Conservation (phyloP, 2,797 vertebrate species). For the Ispidina lecontei region DNA sequence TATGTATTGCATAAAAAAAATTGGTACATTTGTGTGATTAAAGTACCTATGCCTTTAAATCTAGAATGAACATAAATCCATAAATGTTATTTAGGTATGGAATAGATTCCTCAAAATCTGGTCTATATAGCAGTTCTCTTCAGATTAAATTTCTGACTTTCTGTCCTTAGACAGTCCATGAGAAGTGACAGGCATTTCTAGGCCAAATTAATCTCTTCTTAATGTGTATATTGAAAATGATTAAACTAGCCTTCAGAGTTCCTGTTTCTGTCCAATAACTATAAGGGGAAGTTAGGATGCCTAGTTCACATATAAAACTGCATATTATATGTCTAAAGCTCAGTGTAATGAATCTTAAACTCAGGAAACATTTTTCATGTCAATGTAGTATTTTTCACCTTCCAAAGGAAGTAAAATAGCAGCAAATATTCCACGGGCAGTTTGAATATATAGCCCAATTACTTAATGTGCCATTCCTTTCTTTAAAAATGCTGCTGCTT, state of each 20-base stretch:
- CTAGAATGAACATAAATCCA: not conserved
- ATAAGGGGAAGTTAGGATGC: not conserved
- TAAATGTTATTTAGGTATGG: not conserved
- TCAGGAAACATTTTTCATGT: not conserved
- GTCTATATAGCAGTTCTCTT: not conserved
- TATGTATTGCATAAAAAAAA: not conserved
- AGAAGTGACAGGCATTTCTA: not conserved
- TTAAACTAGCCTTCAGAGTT: not conserved
- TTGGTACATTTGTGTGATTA: not conserved
- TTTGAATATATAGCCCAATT: not conserved
- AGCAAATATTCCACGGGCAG: not conserved
- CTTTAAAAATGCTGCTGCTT: not conserved
- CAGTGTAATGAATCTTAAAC: not conserved
- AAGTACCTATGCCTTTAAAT: not conserved
- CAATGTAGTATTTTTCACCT: not conserved
- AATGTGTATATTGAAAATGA: not conserved
- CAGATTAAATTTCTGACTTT: not conserved
- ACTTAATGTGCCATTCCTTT: slow-evolving; percentile 6
- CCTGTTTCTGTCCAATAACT: not conserved
- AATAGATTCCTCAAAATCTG: not conserved
- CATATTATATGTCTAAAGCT: not conserved
- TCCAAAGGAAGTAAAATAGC: not conserved
- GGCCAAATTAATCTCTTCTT: not conserved
- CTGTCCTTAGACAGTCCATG: not conserved
- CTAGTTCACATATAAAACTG: not conserved